Evolutionary conservation across 2,888 invertebrate species (phyloP).

Genomic region (Kryphioiulus occultus): DNA sequence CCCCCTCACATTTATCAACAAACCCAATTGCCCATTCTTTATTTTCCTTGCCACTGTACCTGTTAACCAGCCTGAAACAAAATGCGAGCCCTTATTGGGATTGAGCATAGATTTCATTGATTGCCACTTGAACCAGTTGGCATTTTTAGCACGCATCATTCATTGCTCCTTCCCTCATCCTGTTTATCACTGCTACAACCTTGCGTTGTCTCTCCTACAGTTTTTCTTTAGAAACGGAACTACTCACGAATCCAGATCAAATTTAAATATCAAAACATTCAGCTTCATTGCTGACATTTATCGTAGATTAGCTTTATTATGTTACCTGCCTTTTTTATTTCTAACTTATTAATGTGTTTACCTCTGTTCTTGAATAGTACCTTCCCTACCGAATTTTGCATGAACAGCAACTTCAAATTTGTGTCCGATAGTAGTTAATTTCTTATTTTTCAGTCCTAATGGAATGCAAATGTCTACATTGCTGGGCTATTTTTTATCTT

Average conservation of each 20-base stretch:
- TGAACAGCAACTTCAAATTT: neutral
- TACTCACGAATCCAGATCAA: neutral
- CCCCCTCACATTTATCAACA: neutral
- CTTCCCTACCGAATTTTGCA: neutral
- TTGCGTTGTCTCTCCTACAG: neutral
- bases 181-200: neutral
- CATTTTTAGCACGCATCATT: neutral
- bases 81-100: neutral
- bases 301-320: neutral
- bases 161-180: neutral
- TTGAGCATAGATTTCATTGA: neutral
- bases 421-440: neutral
- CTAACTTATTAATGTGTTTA: constrained; percentile 20
- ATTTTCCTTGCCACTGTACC: neutral
- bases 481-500: constrained; percentile 30
- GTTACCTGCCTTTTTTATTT: constrained; percentile 18
- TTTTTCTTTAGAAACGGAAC: neutral
- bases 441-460: neutral
- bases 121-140: neutral
- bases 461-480: neutral
- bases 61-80: neutral
- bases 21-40: neutral
- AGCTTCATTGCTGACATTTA: constrained; percentile 15
- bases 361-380: neutral
- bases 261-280: neutral